Conservation (phyloP, 1,140 invertebrate species). For the Calliphora vicina region DNA sequence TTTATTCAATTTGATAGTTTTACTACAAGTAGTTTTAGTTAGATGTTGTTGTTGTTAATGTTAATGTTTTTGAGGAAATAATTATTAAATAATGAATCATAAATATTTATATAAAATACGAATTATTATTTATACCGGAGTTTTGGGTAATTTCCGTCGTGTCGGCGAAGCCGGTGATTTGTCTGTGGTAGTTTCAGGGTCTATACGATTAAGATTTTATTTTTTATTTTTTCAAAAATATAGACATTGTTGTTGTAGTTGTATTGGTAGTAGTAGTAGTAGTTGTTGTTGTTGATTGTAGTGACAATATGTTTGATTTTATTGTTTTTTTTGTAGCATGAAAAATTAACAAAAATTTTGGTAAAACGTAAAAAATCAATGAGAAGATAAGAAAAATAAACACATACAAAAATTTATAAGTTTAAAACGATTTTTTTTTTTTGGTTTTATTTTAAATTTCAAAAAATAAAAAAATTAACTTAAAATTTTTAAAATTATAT, state of each 20-base stretch:
- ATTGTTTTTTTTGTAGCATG: background rate
- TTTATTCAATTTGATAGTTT: background rate
- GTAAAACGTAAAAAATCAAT: background rate
- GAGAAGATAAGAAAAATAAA: constrained; percentile 60
- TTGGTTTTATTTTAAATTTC: background rate
- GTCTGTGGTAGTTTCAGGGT: constrained; percentile 71
- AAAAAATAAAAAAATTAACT: background rate
- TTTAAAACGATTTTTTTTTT: background rate
- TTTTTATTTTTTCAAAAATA: background rate
- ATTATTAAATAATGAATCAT: background rate
- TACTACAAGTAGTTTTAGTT: background rate
- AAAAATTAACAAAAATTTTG: background rate
- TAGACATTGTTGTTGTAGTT: constrained; percentile 32
- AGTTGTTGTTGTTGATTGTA: background rate
- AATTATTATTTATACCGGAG: constrained; percentile 81
- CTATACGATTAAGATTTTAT: constrained; percentile 45
- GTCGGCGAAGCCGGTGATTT: constrained; percentile 86
- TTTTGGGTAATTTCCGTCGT: constrained; percentile 91
- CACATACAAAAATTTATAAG: background rate
- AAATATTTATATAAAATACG: background rate
- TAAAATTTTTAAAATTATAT: background rate
- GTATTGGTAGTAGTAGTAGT: constrained; percentile 28
- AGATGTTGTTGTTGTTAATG: background rate
- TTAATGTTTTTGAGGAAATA: background rate
- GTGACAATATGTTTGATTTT: background rate